phyloP scores from a whole-genome alignment of 1,140 invertebrate genomes.

The Drosophila subpulchrella region DNA sequence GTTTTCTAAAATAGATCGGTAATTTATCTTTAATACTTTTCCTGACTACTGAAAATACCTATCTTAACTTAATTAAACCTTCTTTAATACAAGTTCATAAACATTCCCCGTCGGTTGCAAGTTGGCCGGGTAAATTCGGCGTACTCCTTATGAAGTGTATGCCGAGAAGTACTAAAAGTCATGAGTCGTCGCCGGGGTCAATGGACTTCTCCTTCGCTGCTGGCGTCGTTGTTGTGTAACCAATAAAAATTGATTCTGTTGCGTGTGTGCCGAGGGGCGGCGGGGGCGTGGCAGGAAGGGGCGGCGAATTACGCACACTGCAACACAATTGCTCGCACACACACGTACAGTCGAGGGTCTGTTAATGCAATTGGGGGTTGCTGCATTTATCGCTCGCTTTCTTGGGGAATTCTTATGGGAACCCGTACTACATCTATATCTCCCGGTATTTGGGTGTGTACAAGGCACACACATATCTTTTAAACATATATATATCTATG shows the following conservation, averaged over 20 bases:
- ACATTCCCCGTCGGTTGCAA: neutral
- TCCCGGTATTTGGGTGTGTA: slow-evolving; percentile 18
- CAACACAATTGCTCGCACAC: neutral
- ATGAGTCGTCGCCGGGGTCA: slow-evolving; percentile 66
- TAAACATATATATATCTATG: neutral
- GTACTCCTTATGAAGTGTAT: slow-evolving; percentile 5
- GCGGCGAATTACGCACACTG: slow-evolving; percentile 22
- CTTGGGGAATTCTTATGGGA: slow-evolving; percentile 18
- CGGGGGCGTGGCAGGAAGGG: slow-evolving; percentile 3
- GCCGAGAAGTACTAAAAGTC: slow-evolving; percentile 71
- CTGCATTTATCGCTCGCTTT: slow-evolving; percentile 50
- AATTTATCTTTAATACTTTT: too few species aligned
- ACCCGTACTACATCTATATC: slow-evolving; percentile 6
- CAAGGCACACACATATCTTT: neutral
- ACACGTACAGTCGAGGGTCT: slow-evolving; percentile 29
- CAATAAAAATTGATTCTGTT: slow-evolving; percentile 82
- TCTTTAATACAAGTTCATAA: too few species aligned
- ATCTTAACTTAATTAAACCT: too few species aligned
- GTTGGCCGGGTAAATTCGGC: neutral
- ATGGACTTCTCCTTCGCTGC: slow-evolving; percentile 61
- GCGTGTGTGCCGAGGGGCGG: slow-evolving; percentile 25
- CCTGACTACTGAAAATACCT: too few species aligned
- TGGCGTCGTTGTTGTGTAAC: slow-evolving; percentile 74
- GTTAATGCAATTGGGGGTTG: slow-evolving; percentile 61
- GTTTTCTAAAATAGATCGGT: too few species aligned